Base-by-base conservation (phyloP, 1,140 invertebrate genomes). In the Brachionus sp. region DNA sequence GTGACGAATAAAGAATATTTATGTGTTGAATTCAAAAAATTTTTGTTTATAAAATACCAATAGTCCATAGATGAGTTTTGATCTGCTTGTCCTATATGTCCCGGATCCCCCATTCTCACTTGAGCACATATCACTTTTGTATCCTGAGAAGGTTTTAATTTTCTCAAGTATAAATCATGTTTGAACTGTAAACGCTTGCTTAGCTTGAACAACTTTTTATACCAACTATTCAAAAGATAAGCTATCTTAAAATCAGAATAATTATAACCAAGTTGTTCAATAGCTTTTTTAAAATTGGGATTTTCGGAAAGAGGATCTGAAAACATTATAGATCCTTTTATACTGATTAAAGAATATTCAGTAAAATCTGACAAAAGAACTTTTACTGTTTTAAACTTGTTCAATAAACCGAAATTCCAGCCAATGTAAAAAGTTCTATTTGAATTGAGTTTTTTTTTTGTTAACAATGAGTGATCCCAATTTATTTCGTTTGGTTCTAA, bases 21-120 rank as follows among this genome's bases (percentile, higher is more conserved):
- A 25, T 78, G 16, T 12, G 23, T 29, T 35, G n/a, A 3, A 16
- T 25, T 29, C 33, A 78, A 35, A n/a, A 78, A 62, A 9, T 25
- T 78, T 16, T 39, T 12, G n/a, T 57, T 78, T 6, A 62, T 57
- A 25, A 53, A 78, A 29, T 46, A 16, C 46, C 53, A 78, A 53
- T 33, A 78, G 10, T 53, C 19, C 19, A 33, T 53, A 7, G 39
- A 33, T 3, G 42, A n/a, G 10, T 53, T 37, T 50, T 29, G n/a
- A 16, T 78, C 75, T 25, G 12, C 9, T 33, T 78, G 75, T 37
- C 44, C 75, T 16, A 53, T 42, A 78, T 78, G 46, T 7, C 75
- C 53, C 5, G 75, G 53, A 62, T 78, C 75, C 0, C 75, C 75
- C 44, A 78, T 78, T 78, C 75, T 78, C 10, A 78, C 16, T 62